Conservation (phyloP, 2,797 vertebrate species). For the Epinephelus coioides region DNA sequence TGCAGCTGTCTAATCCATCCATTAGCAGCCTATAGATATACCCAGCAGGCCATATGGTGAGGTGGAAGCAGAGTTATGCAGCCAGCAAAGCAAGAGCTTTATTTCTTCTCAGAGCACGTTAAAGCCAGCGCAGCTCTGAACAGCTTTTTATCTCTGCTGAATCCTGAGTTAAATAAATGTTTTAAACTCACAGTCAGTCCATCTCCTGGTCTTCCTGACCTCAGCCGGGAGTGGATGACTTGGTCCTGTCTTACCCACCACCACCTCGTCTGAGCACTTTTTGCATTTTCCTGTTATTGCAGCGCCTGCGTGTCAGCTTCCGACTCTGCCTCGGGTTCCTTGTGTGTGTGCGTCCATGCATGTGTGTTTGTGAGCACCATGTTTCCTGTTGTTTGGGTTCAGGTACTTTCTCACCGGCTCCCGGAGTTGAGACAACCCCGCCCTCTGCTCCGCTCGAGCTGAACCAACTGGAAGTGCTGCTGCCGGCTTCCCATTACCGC, state of each 20-base stretch:
- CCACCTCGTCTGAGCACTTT: slow-evolving; percentile 36
- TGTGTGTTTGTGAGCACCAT: slow-evolving; percentile 8
- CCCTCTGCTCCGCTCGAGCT: slow-evolving; percentile 25
- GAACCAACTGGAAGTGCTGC: slow-evolving; percentile 50
- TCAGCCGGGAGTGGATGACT: slow-evolving; percentile 13
- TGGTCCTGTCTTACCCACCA: slow-evolving; percentile 13
- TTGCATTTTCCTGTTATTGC: slow-evolving; percentile 82
- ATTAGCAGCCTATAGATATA: slow-evolving; percentile 42
- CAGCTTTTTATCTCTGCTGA: slow-evolving; percentile 8
- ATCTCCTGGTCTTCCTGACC: slow-evolving; percentile 16
- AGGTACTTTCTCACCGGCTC: slow-evolving; percentile 72
- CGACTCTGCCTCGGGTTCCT: slow-evolving; percentile 40
- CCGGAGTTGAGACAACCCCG: slow-evolving; percentile 13
- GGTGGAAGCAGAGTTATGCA: slow-evolving; percentile 20
- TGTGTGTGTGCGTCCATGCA: slow-evolving; percentile 22
- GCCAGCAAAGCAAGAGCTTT: slow-evolving; percentile 16
- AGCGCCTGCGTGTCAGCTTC: slow-evolving; percentile 59
- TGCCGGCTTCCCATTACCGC: slow-evolving; percentile 41
- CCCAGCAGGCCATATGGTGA: slow-evolving; percentile 55
- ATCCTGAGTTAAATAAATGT: not conserved
- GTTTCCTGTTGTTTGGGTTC: slow-evolving; percentile 81
- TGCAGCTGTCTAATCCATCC: slow-evolving; percentile 45
- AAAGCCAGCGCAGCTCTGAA: slow-evolving; percentile 23
- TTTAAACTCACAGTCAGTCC: not conserved
- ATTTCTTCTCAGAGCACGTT: slow-evolving; percentile 21